Evolutionary conservation across 2,888 invertebrate genomes (phyloP).

Genomic region (Oasisia sp.): DNA sequence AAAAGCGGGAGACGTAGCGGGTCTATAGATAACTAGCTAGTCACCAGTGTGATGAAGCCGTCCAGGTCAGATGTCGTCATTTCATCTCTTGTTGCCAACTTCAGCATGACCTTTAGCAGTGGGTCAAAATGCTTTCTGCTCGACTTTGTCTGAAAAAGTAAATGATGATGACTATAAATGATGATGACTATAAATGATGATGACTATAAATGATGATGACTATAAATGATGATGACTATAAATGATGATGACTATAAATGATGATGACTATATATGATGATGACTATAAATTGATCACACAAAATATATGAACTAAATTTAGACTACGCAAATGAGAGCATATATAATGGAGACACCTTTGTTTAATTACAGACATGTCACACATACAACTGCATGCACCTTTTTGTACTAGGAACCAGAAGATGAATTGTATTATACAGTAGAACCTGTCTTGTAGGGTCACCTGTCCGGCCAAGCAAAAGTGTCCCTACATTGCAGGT

Average conservation of each 20-base stretch:
- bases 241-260: background rate
- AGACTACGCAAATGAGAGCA: no score
- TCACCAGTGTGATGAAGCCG: background rate
- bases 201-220: background rate
- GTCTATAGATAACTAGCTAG: background rate
- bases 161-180: background rate
- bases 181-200: background rate
- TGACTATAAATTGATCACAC: no score
- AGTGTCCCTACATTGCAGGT: no score
- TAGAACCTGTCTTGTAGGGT: no score
- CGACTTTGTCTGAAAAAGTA: background rate
- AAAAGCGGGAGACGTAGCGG: no score
- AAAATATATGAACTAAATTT: no score
- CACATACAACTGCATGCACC: no score
- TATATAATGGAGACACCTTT: no score
- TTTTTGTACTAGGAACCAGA: no score
- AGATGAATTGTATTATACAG: no score
- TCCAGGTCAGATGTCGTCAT: background rate
- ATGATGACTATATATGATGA: background rate
- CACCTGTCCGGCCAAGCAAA: no score
- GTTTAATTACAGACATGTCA: no score
- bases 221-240: background rate
- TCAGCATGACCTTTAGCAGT: background rate
- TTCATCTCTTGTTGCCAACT: constrained; percentile 10
- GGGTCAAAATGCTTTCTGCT: background rate